Conservation (phyloP, 2,113 vertebrate genomes). For the Aptenodytes forsteri region DNA sequence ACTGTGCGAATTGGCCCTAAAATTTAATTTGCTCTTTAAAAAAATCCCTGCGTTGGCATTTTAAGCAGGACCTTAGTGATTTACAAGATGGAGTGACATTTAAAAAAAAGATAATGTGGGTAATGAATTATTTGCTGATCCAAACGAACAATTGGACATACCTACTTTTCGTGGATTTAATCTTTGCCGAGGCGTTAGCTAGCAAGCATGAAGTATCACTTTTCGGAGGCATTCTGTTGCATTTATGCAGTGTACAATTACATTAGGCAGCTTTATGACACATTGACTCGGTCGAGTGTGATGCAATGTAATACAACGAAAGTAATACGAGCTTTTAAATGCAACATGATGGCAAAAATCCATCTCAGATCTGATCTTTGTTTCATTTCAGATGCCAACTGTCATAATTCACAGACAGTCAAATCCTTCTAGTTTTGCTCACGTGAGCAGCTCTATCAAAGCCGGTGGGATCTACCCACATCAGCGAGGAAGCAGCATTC, state of each 20-base stretch:
- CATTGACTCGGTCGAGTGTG: constrained; percentile 13
- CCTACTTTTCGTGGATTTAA: constrained; percentile 53
- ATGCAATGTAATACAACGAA: constrained; percentile 52
- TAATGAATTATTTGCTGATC: constrained; percentile 61
- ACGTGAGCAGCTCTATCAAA: background rate
- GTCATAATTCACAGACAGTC: background rate
- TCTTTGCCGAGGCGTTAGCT: constrained; percentile 33
- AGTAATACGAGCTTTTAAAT: constrained; percentile 69
- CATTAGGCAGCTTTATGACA: constrained; percentile 61
- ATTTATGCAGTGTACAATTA: constrained; percentile 58
- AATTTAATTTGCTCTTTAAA: constrained; percentile 9
- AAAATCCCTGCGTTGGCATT: background rate
- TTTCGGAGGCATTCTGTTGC: constrained; percentile 48
- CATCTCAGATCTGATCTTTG: constrained; percentile 31
- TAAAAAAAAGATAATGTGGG: constrained; percentile 41
- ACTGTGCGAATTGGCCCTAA: background rate
- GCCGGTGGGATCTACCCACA: background rate
- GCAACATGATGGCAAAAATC: constrained; percentile 63
- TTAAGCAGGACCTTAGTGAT: constrained; percentile 12
- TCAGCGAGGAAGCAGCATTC: background rate
- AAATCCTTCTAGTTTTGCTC: background rate
- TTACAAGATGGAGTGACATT: constrained; percentile 9
- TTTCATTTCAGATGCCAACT: constrained; percentile 38
- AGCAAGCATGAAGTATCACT: constrained; percentile 47
- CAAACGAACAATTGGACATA: constrained; percentile 62